phyloP scores from a whole-genome alignment of 2,888 invertebrate genomes.

The Ophioninae sp. region DNA sequence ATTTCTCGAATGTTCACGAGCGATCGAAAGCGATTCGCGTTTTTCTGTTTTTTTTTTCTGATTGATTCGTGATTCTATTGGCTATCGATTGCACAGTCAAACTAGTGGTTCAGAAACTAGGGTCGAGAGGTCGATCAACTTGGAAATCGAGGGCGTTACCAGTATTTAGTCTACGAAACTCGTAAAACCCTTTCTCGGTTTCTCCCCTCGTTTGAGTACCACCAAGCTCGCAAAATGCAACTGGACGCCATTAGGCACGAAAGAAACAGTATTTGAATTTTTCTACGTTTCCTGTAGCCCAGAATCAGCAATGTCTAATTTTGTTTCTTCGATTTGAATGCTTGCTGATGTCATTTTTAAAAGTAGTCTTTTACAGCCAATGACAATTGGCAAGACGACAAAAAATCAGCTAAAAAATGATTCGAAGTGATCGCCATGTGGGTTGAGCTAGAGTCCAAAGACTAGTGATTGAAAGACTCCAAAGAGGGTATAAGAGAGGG shows the following conservation, averaged over 20 bases:
- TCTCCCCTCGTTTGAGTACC: conserved; percentile 37
- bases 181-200: conserved; percentile 54
- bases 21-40: conserved; percentile 15
- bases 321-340: too few species aligned
- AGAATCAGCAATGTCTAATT: too few species aligned
- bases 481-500: not conserved
- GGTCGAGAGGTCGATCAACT: not conserved
- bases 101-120: not conserved
- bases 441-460: conserved; percentile 13
- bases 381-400: too few species aligned
- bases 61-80: conserved; percentile 23
- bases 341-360: too few species aligned
- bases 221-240: conserved; percentile 33
- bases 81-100: conserved; percentile 20
- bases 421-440: not conserved
- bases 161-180: conserved; percentile 64
- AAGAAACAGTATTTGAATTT: too few species aligned
- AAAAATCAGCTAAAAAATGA: too few species aligned
- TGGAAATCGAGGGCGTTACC: not conserved
- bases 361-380: too few species aligned
- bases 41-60: conserved; percentile 9
- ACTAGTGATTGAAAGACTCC: not conserved
- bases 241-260: conserved; percentile 4
- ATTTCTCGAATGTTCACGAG: not conserved
- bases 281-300: too few species aligned